Evolutionary conservation across 1,140 invertebrate species (phyloP).

Genomic region (Drosophila ficusphila): DNA sequence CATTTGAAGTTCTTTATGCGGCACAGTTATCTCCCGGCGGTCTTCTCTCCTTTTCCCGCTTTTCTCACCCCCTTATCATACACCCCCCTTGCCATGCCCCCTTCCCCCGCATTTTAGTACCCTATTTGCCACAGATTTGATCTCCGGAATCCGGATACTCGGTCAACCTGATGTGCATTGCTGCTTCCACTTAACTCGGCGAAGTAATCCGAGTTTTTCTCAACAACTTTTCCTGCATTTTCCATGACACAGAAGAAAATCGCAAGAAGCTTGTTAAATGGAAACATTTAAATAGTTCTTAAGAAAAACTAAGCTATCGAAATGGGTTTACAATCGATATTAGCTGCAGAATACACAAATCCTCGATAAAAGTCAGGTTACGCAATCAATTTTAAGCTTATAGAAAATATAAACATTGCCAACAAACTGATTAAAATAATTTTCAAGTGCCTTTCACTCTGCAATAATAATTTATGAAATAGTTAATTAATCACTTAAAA

Average conservation of each 20-base stretch:
- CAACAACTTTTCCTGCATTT: slow-evolving; percentile 8
- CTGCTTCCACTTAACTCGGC: not conserved
- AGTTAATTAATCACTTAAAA: too few species aligned
- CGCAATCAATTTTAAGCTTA: too few species aligned
- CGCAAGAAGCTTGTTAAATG: not conserved
- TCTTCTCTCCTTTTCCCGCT: too few species aligned
- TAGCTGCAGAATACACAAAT: too few species aligned
- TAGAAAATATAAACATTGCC: too few species aligned
- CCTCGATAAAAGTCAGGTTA: too few species aligned
- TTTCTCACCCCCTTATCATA: too few species aligned
- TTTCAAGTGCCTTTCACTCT: too few species aligned
- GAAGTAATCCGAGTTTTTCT: slow-evolving; percentile 13
- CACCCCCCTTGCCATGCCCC: too few species aligned
- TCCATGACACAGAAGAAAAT: not conserved
- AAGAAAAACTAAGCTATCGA: not conserved
- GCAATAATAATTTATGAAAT: too few species aligned
- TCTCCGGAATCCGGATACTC: slow-evolving; percentile 20
- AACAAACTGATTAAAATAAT: too few species aligned
- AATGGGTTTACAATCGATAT: not conserved
- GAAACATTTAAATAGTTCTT: not conserved
- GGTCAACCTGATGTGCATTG: slow-evolving; percentile 38
- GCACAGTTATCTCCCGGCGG: slow-evolving; percentile 11
- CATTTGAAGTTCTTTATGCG: slow-evolving; percentile 56
- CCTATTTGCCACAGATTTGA: slow-evolving; percentile 39
- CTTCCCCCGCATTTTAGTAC: slow-evolving; percentile 3